Percentiles rank a stretch among this genome's conserved stretches.
These are phyloP conservation scores for Agrypnia vestita DNA, from an alignment of 1,140 invertebrate species.

Conservation along the genomic window DNA sequence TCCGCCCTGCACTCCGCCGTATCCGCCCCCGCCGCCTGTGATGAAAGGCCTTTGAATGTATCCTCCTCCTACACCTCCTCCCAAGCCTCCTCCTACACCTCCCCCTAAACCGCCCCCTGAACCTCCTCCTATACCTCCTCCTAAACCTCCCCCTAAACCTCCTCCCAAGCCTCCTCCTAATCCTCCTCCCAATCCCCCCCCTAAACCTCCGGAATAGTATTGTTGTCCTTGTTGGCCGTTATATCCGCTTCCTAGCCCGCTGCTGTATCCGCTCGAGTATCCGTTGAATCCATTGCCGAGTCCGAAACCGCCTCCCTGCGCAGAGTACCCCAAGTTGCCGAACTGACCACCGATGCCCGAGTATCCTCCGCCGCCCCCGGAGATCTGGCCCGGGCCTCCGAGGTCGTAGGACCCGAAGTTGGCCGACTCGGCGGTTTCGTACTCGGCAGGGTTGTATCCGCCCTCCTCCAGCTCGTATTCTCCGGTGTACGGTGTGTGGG, in stretches of 20 bases:
- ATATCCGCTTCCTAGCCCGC: constrained; percentile 63
- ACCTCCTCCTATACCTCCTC: constrained; percentile 46
- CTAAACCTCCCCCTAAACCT: constrained; percentile 51
- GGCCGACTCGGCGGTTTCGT: constrained; percentile 67
- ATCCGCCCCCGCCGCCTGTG: constrained; percentile 47
- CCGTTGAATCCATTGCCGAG: constrained; percentile 63
- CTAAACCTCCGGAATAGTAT: constrained; percentile 35
- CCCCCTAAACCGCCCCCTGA: constrained; percentile 56
- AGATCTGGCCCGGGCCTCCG: constrained; percentile 32
- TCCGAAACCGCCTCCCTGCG: constrained; percentile 64
- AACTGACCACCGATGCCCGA: constrained; percentile 57
- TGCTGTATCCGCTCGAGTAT: constrained; percentile 64
- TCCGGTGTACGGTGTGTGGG: constrained; percentile 67
- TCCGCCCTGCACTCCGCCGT: constrained; percentile 61
- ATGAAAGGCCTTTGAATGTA: too few species aligned
- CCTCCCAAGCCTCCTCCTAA: constrained; percentile 59
- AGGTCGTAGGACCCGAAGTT: constrained; percentile 66
- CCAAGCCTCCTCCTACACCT: constrained; percentile 62
- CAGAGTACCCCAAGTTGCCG: constrained; percentile 17
- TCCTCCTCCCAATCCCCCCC: constrained; percentile 57
- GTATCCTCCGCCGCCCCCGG: constrained; percentile 37
- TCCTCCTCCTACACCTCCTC: constrained; percentile 57
- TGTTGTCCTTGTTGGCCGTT: constrained; percentile 58
- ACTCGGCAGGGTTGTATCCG: constrained; percentile 68
- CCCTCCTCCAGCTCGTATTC: constrained; percentile 71